Evolutionary conservation across 2,797 vertebrate species (phyloP).

Genomic region (Pteropus rufus): DNA sequence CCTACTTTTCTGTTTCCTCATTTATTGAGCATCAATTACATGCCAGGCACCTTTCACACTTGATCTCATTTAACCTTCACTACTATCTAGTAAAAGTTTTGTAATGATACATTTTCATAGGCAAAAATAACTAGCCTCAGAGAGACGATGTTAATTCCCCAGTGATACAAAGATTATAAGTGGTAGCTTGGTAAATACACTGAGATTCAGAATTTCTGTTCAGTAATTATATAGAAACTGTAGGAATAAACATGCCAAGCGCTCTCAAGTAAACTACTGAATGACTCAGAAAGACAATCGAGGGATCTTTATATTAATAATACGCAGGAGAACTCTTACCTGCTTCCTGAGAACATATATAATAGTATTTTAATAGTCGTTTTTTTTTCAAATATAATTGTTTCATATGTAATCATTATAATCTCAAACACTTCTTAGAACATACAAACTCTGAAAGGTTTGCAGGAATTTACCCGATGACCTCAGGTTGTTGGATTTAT

Average conservation of each 20-base stretch:
- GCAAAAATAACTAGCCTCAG: neutral
- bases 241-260: neutral
- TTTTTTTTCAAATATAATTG: slow-evolving; percentile 16
- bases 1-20: neutral
- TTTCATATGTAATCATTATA: neutral
- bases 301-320: neutral
- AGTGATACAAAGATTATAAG: neutral
- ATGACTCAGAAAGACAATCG: neutral
- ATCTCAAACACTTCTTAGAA: neutral
- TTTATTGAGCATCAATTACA: neutral
- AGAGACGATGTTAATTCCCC: neutral
- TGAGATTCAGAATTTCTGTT: neutral
- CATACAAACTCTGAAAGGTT: neutral
- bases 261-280: neutral
- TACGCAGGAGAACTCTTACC: neutral
- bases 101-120: neutral
- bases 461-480: neutral
- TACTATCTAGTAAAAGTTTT: neutral
- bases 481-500: neutral
- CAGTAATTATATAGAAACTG: neutral
- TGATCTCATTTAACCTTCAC: neutral
- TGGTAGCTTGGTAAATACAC: neutral
- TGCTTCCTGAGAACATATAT: neutral
- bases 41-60: neutral
- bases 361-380: neutral